Evolutionary conservation across 2,888 invertebrate genomes (phyloP), one percentile per base, ranked within the genome.

Genomic region (Pandemis corylana): DNA sequence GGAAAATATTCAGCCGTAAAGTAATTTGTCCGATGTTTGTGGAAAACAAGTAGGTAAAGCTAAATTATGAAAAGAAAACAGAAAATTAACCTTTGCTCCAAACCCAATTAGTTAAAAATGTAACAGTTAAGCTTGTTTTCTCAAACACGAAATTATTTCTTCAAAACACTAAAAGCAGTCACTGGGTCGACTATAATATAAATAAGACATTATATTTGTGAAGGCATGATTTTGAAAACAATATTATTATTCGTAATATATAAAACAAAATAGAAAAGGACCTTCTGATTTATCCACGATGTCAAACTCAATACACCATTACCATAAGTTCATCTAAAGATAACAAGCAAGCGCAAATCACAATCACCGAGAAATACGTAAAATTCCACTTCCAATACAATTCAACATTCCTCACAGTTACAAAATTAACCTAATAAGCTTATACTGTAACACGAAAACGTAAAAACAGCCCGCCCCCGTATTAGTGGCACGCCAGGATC

Each of bases 401-500:
- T 63, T 63, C 36, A 56, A 28, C 15, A 46, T 65, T 49, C 13
- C 61, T 51, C 4, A 49, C 59, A 59, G n/a, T 64, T 59, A 10
- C 41, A 68, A 64, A 72, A 67, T 62, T 72, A 70, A 61, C 65
- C 59, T 53, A 66, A 70, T 74, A 74, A 70, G 59, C 64, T 59
- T 44, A 66, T 49, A 68, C 56, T 46, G 46, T 64, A 56, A 59
- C 65, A 70, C 63, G 15, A 44, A 76, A 69, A 59, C 56, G 59
- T 41, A 49, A 56, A 65, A 65, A 64, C 63, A 64, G 20, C 9
- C 46, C 68, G 42, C 65, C 65, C 51, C 51, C 65, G 13, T 74
- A 76, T 76, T 76, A 76, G 70, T 42, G 70, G 71, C 78, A 76
- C 76, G 76, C 78, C 75, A 80, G 81, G 79, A 82, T 83, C 78